These are phyloP conservation scores for Tipula confusa DNA, from an alignment of 2,888 invertebrate genomes.

Conservation along the genomic window DNA sequence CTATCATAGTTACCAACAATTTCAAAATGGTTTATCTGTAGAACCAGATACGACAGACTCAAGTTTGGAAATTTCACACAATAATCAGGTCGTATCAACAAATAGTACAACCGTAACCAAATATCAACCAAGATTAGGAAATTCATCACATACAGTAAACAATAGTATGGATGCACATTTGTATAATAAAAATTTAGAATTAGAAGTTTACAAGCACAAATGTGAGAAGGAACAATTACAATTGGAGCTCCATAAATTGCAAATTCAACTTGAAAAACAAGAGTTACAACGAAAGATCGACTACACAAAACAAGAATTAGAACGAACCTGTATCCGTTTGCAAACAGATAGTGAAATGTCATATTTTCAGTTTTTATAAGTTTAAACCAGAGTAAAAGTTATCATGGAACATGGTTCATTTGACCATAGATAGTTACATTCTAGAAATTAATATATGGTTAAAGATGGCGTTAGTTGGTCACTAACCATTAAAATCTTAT, in stretches of 20 bases:
- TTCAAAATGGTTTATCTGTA: background rate
- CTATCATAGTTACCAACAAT: background rate
- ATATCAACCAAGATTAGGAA: background rate
- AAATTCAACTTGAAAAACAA: background rate
- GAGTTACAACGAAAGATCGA: background rate
- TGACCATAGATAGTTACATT: no score
- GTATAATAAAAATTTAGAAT: background rate
- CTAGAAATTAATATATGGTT: no score
- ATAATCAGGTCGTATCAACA: background rate
- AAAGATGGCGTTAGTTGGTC: no score
- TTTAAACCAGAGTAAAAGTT: no score
- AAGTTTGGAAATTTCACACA: background rate
- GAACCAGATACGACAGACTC: background rate
- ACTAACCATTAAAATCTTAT: no score
- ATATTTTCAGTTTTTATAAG: background rate
- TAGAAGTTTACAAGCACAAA: background rate
- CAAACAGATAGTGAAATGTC: background rate
- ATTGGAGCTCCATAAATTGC: background rate
- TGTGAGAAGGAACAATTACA: background rate
- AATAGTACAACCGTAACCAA: background rate
- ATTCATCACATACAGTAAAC: background rate
- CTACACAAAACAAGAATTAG: background rate
- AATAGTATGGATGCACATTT: no score
- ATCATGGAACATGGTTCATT: no score
- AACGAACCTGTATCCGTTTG: background rate